Conservation (phyloP, 2,888 invertebrate species). For the Morpho helenor region DNA sequence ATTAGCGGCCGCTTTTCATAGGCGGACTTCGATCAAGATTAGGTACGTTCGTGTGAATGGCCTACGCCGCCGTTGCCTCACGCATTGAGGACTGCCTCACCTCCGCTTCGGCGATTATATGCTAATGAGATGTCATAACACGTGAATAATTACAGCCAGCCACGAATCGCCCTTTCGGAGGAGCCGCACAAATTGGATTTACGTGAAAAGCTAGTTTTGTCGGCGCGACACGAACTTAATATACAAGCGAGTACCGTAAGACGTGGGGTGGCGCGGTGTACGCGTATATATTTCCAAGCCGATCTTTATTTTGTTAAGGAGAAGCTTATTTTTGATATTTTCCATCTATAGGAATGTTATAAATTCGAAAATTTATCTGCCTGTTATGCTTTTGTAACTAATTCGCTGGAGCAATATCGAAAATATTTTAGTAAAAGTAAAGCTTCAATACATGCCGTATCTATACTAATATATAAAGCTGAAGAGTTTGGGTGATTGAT, state of each 20-base stretch:
- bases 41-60: slow-evolving; percentile 72
- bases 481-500: too few relatives aligned
- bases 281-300: slow-evolving; percentile 1
- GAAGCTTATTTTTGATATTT: neutral
- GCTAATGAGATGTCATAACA: slow-evolving; percentile 79
- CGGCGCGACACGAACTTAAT: slow-evolving; percentile 51
- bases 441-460: too few relatives aligned
- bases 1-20: slow-evolving; percentile 75
- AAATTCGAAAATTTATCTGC: too few relatives aligned
- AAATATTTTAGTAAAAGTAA: too few relatives aligned
- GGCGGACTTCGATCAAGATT: slow-evolving; percentile 73
- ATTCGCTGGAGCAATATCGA: too few relatives aligned
- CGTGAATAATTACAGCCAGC: slow-evolving; percentile 75
- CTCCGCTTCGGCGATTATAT: slow-evolving; percentile 60
- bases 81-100: slow-evolving; percentile 63
- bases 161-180: slow-evolving; percentile 73
- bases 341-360: too few relatives aligned
- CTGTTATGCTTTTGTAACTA: too few relatives aligned
- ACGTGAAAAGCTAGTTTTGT: slow-evolving; percentile 71
- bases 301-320: slow-evolving; percentile 2
- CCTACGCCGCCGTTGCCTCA: slow-evolving; percentile 70
- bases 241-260: slow-evolving; percentile 36
- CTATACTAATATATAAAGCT: too few relatives aligned
- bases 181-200: slow-evolving; percentile 73
- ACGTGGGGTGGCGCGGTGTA: slow-evolving; percentile 9